These are phyloP conservation scores for Schizaphis graminum DNA, from an alignment of 2,888 invertebrate genomes.

Conservation along the genomic window DNA sequence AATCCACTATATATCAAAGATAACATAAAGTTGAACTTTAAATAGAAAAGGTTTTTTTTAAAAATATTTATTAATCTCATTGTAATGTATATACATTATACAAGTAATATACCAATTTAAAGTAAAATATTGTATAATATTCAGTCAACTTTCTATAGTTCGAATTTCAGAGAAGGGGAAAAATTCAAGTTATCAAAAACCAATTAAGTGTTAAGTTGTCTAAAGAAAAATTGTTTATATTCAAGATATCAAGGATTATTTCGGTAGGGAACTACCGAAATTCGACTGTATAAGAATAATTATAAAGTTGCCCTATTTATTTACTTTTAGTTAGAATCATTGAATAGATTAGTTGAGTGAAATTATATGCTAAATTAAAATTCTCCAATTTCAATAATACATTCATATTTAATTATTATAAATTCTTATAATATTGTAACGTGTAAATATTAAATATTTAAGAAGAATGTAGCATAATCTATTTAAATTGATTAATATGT, in stretches of 20 bases:
- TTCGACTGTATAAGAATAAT: neutral
- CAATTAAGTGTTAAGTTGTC: no score
- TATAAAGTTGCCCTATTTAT: neutral
- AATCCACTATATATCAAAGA: neutral
- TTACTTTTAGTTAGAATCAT: neutral
- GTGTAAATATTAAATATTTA: neutral
- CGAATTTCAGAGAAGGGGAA: no score
- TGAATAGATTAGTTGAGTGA: neutral
- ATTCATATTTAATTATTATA: neutral
- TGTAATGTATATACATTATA: no score
- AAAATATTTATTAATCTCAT: no score
- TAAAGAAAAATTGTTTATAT: no score
- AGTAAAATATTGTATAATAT: no score
- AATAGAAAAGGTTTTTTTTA: neutral
- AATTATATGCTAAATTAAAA: neutral
- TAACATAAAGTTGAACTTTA: neutral
- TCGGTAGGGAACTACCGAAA: no score
- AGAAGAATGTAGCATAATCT: neutral
- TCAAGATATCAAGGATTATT: no score
- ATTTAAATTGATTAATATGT: conserved; percentile 13
- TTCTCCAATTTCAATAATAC: neutral
- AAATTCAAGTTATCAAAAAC: no score
- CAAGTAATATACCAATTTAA: no score
- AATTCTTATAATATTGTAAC: neutral
- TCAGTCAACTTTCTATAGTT: no score